Evolutionary conservation across 2,888 invertebrate genomes (phyloP).

Genomic region (Macaria notata): DNA sequence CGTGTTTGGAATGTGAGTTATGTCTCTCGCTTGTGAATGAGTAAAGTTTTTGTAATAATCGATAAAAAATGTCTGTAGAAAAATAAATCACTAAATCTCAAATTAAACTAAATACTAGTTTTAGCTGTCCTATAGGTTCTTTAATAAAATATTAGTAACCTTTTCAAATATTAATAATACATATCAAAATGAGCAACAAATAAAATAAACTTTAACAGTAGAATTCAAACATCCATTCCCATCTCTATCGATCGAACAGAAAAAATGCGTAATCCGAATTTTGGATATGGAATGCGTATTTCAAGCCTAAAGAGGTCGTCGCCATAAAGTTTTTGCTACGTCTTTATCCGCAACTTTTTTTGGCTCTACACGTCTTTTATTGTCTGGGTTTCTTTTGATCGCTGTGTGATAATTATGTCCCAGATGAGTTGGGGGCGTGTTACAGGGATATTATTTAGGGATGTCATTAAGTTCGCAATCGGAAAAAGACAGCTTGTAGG

Average conservation of each 20-base stretch:
- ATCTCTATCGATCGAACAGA: too few species aligned
- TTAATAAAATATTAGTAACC: neutral
- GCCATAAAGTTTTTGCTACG: conserved; percentile 2
- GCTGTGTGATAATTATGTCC: conserved; percentile 62
- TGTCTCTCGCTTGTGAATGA: conserved; percentile 21
- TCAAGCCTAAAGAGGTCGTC: conserved; percentile 6
- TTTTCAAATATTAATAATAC: neutral
- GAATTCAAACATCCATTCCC: too few species aligned
- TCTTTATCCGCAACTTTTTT: conserved; percentile 3
- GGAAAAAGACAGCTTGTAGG: too few species aligned
- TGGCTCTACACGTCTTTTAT: conserved; percentile 41
- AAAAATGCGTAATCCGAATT: conserved; percentile 6
- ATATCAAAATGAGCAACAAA: too few species aligned
- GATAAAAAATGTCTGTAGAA: neutral
- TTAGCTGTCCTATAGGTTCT: too few species aligned
- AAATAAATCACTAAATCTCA: too few species aligned
- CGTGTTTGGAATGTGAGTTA: conserved; percentile 24
- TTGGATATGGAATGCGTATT: conserved; percentile 11
- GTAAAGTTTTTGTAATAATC: conserved; percentile 1
- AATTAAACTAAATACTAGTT: too few species aligned
- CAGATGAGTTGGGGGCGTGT: conserved; percentile 10
- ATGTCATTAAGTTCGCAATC: neutral
- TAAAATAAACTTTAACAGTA: too few species aligned
- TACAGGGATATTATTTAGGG: neutral
- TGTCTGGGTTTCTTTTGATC: conserved; percentile 67